A percentile compares a stretch with the other conserved stretches of the same genome.
Evolutionary conservation across 2,888 invertebrate genomes (phyloP).

Genomic region (Heliconius sara): DNA sequence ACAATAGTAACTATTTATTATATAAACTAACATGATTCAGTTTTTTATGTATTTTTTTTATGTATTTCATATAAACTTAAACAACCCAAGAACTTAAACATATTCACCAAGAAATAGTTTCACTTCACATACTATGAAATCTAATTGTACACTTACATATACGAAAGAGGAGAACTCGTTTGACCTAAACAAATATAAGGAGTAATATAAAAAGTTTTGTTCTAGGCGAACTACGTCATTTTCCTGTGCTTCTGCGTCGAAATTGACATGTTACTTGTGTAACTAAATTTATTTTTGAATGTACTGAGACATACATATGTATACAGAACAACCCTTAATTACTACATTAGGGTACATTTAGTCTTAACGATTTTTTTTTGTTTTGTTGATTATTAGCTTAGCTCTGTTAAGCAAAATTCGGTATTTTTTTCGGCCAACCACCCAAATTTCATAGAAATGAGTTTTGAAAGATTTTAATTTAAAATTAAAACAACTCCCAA

Average conservation of each 20-base stretch:
- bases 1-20: too few species aligned
- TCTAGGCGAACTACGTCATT: slow-evolving; percentile 19
- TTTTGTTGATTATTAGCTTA: background rate
- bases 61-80: too few species aligned
- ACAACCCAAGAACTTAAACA: too few species aligned
- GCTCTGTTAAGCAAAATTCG: too few species aligned
- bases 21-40: too few species aligned
- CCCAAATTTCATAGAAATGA: too few species aligned
- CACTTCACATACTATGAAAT: background rate
- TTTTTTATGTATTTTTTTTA: too few species aligned
- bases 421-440: too few species aligned
- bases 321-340: background rate
- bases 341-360: background rate
- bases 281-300: background rate
- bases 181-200: slow-evolving; percentile 39
- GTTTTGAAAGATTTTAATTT: too few species aligned
- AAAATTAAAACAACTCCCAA: too few species aligned
- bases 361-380: background rate
- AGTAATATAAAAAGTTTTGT: slow-evolving; percentile 38
- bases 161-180: slow-evolving; percentile 8
- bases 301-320: background rate
- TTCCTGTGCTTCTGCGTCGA: background rate
- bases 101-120: background rate
- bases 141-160: background rate
- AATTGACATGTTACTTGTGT: slow-evolving; percentile 7